Percentiles rank a stretch among this genome's conserved stretches.
These are phyloP conservation scores for Mesoligia furuncula DNA, from an alignment of 2,888 invertebrate genomes.

Conservation along the genomic window DNA sequence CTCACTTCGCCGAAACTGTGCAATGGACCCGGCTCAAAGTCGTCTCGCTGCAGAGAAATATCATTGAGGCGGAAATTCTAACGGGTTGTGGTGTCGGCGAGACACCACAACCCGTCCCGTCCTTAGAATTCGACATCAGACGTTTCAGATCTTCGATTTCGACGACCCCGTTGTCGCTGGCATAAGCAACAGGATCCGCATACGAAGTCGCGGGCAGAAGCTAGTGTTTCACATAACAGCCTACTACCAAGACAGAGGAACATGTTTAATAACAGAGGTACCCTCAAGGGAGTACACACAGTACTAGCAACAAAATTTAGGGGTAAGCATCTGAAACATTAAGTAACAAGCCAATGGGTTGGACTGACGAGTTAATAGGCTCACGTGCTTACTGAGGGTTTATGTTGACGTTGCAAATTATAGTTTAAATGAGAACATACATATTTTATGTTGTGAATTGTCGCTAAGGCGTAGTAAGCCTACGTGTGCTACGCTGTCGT, in stretches of 20 bases:
- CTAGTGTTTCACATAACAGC: constrained; percentile 9
- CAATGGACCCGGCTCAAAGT: too few species aligned
- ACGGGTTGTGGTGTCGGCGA: too few species aligned
- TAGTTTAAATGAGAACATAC: constrained; percentile 2
- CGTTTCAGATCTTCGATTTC: too few species aligned
- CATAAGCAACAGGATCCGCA: too few species aligned
- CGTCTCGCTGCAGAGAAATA: too few species aligned
- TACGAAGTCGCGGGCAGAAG: too few species aligned
- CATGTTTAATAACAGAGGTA: constrained; percentile 25
- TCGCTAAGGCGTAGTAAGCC: background rate
- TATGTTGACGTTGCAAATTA: constrained; percentile 7
- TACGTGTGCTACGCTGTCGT: background rate
- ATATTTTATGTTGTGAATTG: background rate
- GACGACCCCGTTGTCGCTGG: too few species aligned
- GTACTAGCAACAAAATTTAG: constrained; percentile 37
- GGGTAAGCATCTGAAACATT: constrained; percentile 33
- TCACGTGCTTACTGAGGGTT: background rate
- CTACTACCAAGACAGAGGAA: background rate
- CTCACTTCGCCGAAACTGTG: too few species aligned
- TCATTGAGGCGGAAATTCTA: too few species aligned
- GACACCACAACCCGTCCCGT: too few species aligned
- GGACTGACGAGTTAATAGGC: constrained; percentile 27
- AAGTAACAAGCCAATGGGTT: constrained; percentile 26
- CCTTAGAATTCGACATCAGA: too few species aligned
- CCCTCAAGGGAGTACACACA: constrained; percentile 23